Conservation (phyloP, 2,888 invertebrate species). For the Rhaphigaster nebulosa region DNA sequence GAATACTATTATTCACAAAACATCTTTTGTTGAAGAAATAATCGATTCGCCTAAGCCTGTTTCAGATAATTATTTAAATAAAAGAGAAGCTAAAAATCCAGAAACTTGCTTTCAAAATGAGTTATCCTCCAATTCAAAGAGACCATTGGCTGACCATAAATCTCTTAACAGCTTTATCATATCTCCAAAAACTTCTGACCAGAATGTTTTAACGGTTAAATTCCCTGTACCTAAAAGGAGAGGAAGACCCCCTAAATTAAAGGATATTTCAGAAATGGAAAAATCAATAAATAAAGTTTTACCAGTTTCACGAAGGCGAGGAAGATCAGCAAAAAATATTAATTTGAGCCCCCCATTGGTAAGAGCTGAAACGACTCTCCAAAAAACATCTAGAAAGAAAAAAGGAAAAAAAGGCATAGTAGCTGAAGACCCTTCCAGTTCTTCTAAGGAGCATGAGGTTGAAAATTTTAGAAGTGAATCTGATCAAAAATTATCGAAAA, state of each 20-base stretch:
- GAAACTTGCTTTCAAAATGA: too few species aligned
- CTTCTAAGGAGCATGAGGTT: background rate
- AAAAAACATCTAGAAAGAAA: background rate
- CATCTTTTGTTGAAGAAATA: background rate
- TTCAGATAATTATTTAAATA: background rate
- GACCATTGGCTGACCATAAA: background rate
- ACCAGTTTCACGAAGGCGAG: constrained; percentile 6
- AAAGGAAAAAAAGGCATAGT: background rate
- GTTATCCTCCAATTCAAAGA: too few species aligned
- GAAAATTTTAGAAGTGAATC: background rate
- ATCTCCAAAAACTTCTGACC: background rate
- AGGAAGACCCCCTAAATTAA: background rate
- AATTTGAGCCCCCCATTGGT: background rate
- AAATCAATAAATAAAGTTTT: background rate
- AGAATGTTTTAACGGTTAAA: too few species aligned
- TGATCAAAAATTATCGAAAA: background rate
- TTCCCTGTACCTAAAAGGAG: background rate
- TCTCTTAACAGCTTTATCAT: background rate
- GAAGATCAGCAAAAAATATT: constrained; percentile 18
- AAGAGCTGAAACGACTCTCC: background rate
- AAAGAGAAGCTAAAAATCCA: background rate
- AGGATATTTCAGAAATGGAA: background rate
- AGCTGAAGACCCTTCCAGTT: background rate
- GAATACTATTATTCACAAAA: background rate
- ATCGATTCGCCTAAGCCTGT: background rate